Percentiles rank a stretch among this genome's conserved stretches.
phyloP scores from a whole-genome alignment of 1,140 invertebrate genomes.

The Polypedilum vanderplanki region DNA sequence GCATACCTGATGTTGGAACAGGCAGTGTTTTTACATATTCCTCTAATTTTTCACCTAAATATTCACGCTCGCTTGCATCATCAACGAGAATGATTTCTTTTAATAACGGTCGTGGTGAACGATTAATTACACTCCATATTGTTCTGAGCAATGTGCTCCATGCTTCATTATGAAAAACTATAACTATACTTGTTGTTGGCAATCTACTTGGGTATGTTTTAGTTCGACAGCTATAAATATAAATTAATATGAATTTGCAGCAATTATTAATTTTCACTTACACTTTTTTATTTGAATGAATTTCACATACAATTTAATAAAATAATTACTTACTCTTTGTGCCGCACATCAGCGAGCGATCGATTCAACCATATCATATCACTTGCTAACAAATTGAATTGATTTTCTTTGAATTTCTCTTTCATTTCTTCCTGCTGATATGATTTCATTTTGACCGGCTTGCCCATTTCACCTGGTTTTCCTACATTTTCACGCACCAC shows the following conservation, averaged over 20 bases:
- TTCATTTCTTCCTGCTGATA: slow-evolving; percentile 81
- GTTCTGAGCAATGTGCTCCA: slow-evolving; percentile 93
- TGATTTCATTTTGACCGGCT: slow-evolving; percentile 76
- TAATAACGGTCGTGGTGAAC: slow-evolving; percentile 77
- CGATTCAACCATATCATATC: slow-evolving; percentile 96
- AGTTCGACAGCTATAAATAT: slow-evolving; percentile 60
- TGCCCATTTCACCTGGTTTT: slow-evolving; percentile 80
- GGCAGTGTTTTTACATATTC: slow-evolving; percentile 81
- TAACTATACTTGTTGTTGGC: slow-evolving; percentile 87
- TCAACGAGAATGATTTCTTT: slow-evolving; percentile 94
- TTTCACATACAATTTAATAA: not conserved
- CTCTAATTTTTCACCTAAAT: slow-evolving; percentile 81
- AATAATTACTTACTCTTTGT: slow-evolving; percentile 65
- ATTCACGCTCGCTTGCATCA: slow-evolving; percentile 91
- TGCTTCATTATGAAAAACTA: slow-evolving; percentile 97
- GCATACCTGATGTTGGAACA: slow-evolving; percentile 61
- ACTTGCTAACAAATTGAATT: slow-evolving; percentile 97
- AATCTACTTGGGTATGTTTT: slow-evolving; percentile 70
- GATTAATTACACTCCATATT: slow-evolving; percentile 93
- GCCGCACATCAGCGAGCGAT: slow-evolving; percentile 87
- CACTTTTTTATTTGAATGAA: not conserved
- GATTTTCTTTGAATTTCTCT: slow-evolving; percentile 94
- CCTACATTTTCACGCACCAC: slow-evolving; percentile 59
- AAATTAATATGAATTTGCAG: slow-evolving; percentile 29
- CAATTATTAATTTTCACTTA: not conserved